These are phyloP conservation scores for Thamnophis sirtalis DNA, from an alignment of 2,113 vertebrate genomes.

Conservation along the genomic window DNA sequence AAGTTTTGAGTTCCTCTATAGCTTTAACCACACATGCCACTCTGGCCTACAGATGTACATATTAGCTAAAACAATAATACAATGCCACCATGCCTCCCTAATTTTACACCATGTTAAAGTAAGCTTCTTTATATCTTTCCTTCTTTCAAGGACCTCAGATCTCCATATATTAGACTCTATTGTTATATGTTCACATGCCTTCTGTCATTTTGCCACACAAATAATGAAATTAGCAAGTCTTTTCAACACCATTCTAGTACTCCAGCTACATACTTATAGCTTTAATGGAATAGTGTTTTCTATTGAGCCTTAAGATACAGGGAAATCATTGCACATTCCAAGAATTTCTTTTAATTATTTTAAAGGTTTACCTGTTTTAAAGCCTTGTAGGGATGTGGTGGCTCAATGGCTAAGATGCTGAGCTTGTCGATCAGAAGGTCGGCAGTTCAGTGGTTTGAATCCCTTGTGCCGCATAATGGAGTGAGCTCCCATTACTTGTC, in stretches of 20 bases:
- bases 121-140: not conserved
- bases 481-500: no score
- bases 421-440: no score
- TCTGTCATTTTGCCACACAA: not conserved
- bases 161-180: not conserved
- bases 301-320: not conserved
- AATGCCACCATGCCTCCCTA: not conserved
- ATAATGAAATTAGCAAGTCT: not conserved
- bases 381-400: not conserved
- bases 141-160: not conserved
- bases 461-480: no score
- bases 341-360: not conserved
- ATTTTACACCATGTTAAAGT: not conserved
- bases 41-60: not conserved
- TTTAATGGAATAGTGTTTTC: not conserved
- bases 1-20: not conserved
- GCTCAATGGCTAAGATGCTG: no score
- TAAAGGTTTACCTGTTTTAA: not conserved
- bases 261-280: not conserved
- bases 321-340: not conserved
- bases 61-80: not conserved
- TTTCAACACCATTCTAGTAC: not conserved
- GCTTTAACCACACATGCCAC: not conserved
- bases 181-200: not conserved
- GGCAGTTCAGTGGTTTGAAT: no score